Evolutionary conservation across 2,888 invertebrate genomes (phyloP).

Genomic region (Harpalus rufipes): DNA sequence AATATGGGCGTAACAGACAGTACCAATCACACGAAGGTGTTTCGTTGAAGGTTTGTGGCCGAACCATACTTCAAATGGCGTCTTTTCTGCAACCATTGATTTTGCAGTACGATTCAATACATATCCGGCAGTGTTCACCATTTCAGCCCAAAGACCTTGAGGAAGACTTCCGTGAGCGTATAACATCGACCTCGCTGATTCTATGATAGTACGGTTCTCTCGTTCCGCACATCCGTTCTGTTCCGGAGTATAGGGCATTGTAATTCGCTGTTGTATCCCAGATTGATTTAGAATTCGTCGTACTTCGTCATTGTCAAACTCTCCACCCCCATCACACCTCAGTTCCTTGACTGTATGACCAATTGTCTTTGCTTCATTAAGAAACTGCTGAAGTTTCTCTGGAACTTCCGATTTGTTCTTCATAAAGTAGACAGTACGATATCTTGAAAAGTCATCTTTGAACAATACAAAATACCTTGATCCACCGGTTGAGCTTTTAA

Average conservation of each 20-base stretch:
- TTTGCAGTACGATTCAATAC: no score
- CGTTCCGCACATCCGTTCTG: constrained; percentile 46
- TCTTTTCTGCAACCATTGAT: neutral
- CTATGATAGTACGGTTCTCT: constrained; percentile 46
- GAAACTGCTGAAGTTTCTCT: neutral
- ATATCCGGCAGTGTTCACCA: constrained; percentile 37
- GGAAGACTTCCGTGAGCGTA: constrained; percentile 65
- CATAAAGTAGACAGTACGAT: neutral
- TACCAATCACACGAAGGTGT: no score
- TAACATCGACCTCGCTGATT: constrained; percentile 24
- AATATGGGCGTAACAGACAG: constrained; percentile 60
- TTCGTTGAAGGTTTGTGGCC: constrained; percentile 68
- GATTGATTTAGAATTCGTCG: neutral
- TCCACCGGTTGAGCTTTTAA: neutral
- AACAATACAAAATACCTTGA: constrained; percentile 17
- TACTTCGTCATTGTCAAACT: no score
- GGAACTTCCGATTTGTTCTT: constrained; percentile 3
- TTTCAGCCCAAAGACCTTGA: constrained; percentile 68
- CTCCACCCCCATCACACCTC: neutral
- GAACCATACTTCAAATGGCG: constrained; percentile 70
- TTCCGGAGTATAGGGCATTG: constrained; percentile 28
- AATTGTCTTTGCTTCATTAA: neutral
- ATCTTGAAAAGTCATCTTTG: constrained; percentile 3
- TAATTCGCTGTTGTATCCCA: no score
- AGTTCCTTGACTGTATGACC: neutral